These are phyloP conservation scores for Diglossa cyanea DNA, from an alignment of 2,797 vertebrate species.

Conservation along the genomic window DNA sequence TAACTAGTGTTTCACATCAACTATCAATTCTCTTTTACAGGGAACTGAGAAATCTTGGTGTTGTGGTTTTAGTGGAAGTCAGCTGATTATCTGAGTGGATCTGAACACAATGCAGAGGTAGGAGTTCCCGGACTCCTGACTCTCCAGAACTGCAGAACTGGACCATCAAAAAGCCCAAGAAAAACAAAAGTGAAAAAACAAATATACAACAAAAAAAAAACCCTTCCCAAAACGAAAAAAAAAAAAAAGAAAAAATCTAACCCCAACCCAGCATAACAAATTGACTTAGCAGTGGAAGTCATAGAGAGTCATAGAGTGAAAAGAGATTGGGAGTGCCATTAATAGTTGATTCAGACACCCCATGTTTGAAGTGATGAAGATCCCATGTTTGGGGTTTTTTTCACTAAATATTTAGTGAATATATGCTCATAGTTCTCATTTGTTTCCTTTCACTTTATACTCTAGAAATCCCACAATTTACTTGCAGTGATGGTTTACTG, in stretches of 20 bases:
- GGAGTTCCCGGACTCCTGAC: neutral
- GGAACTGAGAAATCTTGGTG: neutral
- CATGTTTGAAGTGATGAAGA: neutral
- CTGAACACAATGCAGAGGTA: neutral
- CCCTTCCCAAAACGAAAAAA: neutral
- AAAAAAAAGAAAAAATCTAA: neutral
- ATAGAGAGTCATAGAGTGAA: accelerated
- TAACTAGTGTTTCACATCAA: neutral
- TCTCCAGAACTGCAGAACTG: too few relatives aligned
- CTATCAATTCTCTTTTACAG: neutral
- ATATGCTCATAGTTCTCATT: neutral
- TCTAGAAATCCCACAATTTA: neutral
- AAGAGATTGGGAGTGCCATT: neutral
- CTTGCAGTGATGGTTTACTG: neutral
- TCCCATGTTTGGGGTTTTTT: neutral
- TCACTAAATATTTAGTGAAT: neutral
- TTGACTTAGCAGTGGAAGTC: neutral
- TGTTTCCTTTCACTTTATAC: neutral
- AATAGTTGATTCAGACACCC: neutral
- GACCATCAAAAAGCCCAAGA: neutral
- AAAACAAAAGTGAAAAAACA: neutral
- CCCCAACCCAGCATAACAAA: accelerated
- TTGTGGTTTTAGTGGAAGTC: neutral
- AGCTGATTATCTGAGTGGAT: neutral
- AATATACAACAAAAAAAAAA: neutral